Base-by-base conservation (phyloP, 2,797 vertebrate genomes). In the Glyptemys insculpta region DNA sequence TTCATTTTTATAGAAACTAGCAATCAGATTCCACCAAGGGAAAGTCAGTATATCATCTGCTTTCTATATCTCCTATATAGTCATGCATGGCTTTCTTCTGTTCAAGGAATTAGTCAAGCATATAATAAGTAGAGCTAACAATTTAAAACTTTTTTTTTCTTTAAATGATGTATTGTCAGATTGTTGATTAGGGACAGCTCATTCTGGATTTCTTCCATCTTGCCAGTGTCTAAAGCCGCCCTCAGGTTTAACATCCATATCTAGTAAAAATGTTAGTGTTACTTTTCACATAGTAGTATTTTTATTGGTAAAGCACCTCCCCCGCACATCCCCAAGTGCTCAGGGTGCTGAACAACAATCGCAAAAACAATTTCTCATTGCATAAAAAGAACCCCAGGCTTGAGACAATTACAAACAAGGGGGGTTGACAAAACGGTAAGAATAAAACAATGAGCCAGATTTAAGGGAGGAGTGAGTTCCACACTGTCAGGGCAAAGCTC, bases 1-100 rank as follows among this genome's bases (percentile, higher is more conserved):
- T 96, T 93, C 86, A 87, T 95, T 84, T 95, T 96, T 94, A 87
- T 87, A 82, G 88, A 88, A 95, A 80, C 3, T 37, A 86, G 92
- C 82, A 93, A 87, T 92, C 54, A 53, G 57, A 87, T 91, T 86
- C 72, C 52, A n/a, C 89, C 84, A 88, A 25, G 81, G 79, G 82
- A 6, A 82, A 93, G 65, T 88, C 86, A 0, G 0, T 91, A 8
- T 88, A 89, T 93, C 80, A 90, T 54, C 82, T 79, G 1, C 54
- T 65, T 95, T 83, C 86, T 87, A 34, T 93, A 57, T 90, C 74
- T 81, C 25, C 79, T 86, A 57, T 29, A 74, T 86, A 94, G 94
- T 92, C 85, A 90, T 81, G 85, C 23, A 41, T 90, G 88, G 78
- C 74, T 96, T 94, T 96, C 79, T 79, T 91, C 91, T 94, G 52